A percentile compares a stretch with the other conserved stretches of the same genome.
These are phyloP conservation scores for Phocoena sinus DNA, from an alignment of 2,113 vertebrate genomes.

Conservation along the genomic window DNA sequence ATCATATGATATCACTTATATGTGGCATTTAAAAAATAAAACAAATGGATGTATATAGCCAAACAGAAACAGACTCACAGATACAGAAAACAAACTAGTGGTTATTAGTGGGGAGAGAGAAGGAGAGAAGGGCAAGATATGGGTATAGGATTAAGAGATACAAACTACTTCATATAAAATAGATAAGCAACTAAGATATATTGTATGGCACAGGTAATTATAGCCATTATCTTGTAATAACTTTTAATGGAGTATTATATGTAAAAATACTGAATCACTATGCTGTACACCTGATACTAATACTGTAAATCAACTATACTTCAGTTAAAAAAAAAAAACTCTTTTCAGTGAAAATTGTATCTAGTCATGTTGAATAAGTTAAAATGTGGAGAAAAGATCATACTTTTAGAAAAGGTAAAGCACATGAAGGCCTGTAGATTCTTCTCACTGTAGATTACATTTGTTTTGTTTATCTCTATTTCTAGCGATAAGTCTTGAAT, in stretches of 20 bases:
- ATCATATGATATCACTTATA: not conserved
- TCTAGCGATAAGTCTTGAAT: not conserved
- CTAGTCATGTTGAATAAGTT: not conserved
- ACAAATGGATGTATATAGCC: not conserved
- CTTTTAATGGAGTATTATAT: not conserved
- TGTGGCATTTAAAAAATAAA: not conserved
- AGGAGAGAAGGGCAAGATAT: too few relatives aligned
- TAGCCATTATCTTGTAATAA: not conserved
- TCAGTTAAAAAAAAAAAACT: not conserved
- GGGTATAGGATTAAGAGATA: not conserved
- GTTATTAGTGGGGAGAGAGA: not conserved
- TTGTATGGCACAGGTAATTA: not conserved
- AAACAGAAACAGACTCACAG: not conserved
- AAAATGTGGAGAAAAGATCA: not conserved
- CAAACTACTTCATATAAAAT: not conserved
- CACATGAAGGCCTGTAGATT: not conserved
- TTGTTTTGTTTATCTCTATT: not conserved
- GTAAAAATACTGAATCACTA: not conserved
- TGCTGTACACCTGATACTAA: not conserved
- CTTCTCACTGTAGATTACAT: not conserved
- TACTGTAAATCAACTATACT: not conserved
- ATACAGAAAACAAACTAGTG: not conserved
- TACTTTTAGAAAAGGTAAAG: not conserved
- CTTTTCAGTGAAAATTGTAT: slow-evolving; percentile 12
- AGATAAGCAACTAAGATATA: not conserved